phyloP scores from a whole-genome alignment of 1,140 invertebrate genomes.

The Drosophila hydei region DNA sequence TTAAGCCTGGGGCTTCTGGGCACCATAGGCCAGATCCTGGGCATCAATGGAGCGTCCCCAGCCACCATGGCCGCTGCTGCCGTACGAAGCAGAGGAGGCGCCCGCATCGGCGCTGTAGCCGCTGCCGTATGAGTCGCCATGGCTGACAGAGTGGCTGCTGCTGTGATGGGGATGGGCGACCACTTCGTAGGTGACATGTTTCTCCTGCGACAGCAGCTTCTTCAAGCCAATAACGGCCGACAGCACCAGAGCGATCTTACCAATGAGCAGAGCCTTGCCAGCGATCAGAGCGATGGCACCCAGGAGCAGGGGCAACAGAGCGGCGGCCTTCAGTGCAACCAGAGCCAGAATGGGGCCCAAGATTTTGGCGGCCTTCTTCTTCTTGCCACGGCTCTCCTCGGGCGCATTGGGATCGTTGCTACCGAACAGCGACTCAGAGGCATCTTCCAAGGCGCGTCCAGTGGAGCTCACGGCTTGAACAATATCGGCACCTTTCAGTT shows the following conservation, averaged over 20 bases:
- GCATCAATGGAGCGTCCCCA: constrained; percentile 90
- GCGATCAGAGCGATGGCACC: constrained; percentile 92
- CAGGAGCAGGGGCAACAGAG: constrained; percentile 90
- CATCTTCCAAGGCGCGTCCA: constrained; percentile 90
- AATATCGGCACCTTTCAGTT: constrained; percentile 93
- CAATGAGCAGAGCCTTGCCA: constrained; percentile 92
- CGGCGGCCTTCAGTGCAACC: constrained; percentile 90
- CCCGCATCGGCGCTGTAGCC: constrained; percentile 86
- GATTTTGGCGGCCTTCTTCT: constrained; percentile 92
- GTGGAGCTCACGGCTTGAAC: constrained; percentile 90
- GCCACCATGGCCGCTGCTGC: constrained; percentile 86
- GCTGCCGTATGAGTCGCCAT: constrained; percentile 87
- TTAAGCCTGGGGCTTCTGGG: constrained; percentile 87
- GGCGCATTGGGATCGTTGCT: constrained; percentile 84
- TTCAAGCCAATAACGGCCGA: constrained; percentile 92
- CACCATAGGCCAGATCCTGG: constrained; percentile 90
- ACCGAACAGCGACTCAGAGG: constrained; percentile 87
- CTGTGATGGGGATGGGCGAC: constrained; percentile 92
- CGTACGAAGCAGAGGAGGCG: constrained; percentile 85
- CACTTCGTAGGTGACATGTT: constrained; percentile 93
- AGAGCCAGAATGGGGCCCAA: constrained; percentile 90
- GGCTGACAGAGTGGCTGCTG: constrained; percentile 86
- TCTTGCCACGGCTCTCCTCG: constrained; percentile 90
- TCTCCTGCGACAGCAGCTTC: constrained; percentile 90
- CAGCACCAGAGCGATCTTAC: constrained; percentile 92